Base-by-base conservation (phyloP, 2,888 invertebrate genomes). In the Tricholauxania praeusta region DNA sequence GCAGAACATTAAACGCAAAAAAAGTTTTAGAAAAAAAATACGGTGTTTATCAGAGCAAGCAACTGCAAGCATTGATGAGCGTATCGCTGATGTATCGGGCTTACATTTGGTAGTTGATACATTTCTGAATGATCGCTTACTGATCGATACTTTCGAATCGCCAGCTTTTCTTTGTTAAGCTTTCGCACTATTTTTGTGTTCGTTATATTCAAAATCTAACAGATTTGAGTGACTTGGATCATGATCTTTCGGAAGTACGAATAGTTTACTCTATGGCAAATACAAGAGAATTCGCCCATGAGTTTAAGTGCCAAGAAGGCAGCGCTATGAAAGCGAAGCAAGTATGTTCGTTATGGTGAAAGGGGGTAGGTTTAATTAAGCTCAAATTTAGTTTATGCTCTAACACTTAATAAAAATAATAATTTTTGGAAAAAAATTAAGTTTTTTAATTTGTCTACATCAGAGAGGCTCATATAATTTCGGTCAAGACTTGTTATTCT, bases 81-180 rank as follows among this genome's bases (percentile, higher is more conserved):
- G 78, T 69, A 76, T 81, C 6, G 80, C 80, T 12, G 81, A 81
- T 57, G 69, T 80, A 17, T 78, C 77, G 47, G 81, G 80, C 0
- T 78, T 80, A 32, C 79, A 79, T 48, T 74, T 81, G 74, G 79
- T 80, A 12, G 80, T 75, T 17, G 77, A 79, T 10, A 49, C 79
- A 0, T 72, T 74, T 53, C 8, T 8, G 1, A 53, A n/a, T 19
- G 32, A 52, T 8, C 32, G 53, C 0, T 8, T 39, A 39, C 39
- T 39, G 8, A 39, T 39, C 39, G 39, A 10, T 1, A 39, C 71
- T 76, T 1, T 71, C 65, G 12, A 73, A 64, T 28, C 74, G 75
- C 5, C 78, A 79, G 47, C 59, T 76, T 1, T 81, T 80, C 53
- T 81, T 79, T 22, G 75, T 81, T 10, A 77, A 81, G 28, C 80